A percentile compares a stretch with the other conserved stretches of the same genome.
phyloP scores from a whole-genome alignment of 2,113 vertebrate species.

The Actenoides lindsayi region DNA sequence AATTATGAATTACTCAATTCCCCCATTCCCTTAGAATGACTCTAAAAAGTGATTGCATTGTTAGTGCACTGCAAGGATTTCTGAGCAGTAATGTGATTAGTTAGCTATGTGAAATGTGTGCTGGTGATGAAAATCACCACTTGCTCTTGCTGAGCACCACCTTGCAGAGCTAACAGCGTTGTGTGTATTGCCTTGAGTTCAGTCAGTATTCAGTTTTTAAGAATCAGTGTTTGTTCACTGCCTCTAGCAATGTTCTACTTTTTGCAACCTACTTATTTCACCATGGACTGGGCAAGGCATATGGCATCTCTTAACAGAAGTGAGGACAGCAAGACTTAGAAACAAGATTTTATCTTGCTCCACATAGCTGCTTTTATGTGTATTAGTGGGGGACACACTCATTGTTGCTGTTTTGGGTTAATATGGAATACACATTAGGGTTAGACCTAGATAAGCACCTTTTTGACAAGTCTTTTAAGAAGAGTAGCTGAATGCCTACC shows the following conservation, averaged over 20 bases:
- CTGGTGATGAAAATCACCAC: background rate
- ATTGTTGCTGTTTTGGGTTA: background rate
- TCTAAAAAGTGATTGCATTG: background rate
- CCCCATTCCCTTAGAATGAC: background rate
- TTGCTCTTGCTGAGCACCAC: constrained; percentile 14
- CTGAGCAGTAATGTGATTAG: constrained; percentile 3
- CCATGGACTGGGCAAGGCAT: background rate
- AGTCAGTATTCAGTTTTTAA: constrained; percentile 27
- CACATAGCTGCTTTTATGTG: background rate
- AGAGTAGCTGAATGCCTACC: background rate
- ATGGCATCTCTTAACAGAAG: background rate
- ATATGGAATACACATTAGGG: background rate
- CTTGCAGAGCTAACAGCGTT: background rate
- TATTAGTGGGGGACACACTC: background rate
- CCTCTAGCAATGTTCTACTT: constrained; percentile 33
- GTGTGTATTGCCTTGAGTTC: background rate
- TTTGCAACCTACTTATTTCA: constrained; percentile 32
- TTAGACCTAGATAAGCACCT: background rate
- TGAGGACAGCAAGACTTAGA: background rate
- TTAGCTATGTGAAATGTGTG: constrained; percentile 18
- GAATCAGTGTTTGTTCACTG: constrained; percentile 26
- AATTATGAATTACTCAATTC: constrained; percentile 42
- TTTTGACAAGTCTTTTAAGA: background rate
- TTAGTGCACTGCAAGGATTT: constrained; percentile 32
- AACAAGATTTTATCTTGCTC: background rate